Base-by-base conservation (phyloP, 30 jellyfish, hydroid and myxozoan genomes). In the Pseudorhiza aurosa region DNA sequence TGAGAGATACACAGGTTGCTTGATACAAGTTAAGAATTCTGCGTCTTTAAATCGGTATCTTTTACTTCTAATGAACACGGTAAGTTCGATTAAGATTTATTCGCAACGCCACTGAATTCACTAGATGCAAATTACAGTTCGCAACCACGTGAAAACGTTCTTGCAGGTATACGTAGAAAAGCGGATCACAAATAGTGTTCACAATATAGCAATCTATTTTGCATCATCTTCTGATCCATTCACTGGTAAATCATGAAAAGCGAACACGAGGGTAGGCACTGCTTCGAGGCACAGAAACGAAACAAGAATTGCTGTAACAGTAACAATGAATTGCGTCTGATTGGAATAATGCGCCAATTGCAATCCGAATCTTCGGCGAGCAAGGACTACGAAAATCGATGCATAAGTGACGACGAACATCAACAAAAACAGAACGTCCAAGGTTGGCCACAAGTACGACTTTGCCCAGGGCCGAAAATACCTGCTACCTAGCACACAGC, bases 161-260 rank as follows among this genome's bases (percentile, higher is more conserved):
- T n/a, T 70, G 83, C 36, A 70, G 21, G 19, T 44, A 70, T 8
- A 70, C 45, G 22, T 70, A 70, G 1, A 70, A 22, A 1, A 70
- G n/a, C 3, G 83, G 83, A 32, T 70, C 83, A 31, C 69, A 70
- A 19, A 70, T 32, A 28, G 47, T 57, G 30, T 44, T 47, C 24
- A 70, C 19, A 4, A 39, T 27, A n/a, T 70, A 70, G n/a, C n/a
- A 1, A 70, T 3, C 22, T 31, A 31, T 27, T 22, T 8, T 9
- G 2, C 15, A 33, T 12, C 35, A 0, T 64, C 17, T 59, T 30
- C 58, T 33, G 15, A 64, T 8, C 35, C 21, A 12, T 0, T 36
- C 1, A 33, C 1, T 22, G 58, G 40, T 3, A 10, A 6, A 3
- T 42, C 14, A 33, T 19, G 26, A 2, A 70, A 26, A 25, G 56